Conservation (phyloP, 2,888 invertebrate species). For the Fragum fragum region DNA sequence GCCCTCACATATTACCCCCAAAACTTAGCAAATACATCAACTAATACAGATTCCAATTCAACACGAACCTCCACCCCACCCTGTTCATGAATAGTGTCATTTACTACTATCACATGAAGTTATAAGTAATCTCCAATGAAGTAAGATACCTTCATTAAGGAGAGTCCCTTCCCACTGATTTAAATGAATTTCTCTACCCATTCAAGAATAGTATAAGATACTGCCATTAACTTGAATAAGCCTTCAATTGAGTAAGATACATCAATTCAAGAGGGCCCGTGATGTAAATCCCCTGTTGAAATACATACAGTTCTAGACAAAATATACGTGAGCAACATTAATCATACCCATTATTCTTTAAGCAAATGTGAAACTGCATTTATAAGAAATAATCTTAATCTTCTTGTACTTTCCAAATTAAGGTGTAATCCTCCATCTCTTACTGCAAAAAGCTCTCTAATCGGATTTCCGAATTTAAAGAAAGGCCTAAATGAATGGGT, state of each 20-base stretch:
- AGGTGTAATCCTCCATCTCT: neutral
- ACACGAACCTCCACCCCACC: neutral
- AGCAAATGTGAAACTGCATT: neutral
- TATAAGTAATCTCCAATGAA: neutral
- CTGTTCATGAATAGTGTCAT: neutral
- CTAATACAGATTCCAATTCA: too few species aligned
- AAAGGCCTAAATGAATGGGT: neutral
- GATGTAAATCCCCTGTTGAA: neutral
- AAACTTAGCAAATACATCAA: too few species aligned
- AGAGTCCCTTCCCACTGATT: neutral
- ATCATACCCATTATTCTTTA: neutral
- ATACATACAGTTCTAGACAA: neutral
- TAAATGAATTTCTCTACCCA: too few species aligned
- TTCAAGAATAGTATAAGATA: constrained; percentile 1
- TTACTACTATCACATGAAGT: neutral
- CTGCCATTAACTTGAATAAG: neutral
- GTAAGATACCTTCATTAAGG: too few species aligned
- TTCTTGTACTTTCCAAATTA: neutral
- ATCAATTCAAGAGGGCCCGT: neutral
- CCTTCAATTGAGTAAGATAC: neutral
- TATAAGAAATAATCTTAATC: neutral
- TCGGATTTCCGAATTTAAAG: neutral
- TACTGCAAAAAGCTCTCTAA: neutral
- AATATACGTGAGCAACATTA: too few species aligned
- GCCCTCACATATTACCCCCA: too few species aligned